Evolutionary conservation across 2,797 vertebrate genomes (phyloP).

Genomic region (Percopsis omiscomaycus): DNA sequence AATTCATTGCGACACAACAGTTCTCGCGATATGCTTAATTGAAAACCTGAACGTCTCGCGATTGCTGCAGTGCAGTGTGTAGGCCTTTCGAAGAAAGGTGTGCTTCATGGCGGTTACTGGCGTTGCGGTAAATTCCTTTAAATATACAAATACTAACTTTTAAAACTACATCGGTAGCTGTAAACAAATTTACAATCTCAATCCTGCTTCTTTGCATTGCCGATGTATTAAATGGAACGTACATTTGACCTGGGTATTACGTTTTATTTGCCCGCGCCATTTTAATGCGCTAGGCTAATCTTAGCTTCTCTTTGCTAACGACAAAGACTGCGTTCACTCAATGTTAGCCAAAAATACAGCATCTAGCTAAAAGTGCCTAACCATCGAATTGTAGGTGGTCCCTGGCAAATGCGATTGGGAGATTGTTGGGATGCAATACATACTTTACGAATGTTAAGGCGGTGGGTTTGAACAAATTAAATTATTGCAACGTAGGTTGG

Average conservation of each 20-base stretch:
- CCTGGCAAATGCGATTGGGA: no score
- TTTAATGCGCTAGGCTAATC: slow-evolving; percentile 42
- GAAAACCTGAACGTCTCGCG: slow-evolving; percentile 44
- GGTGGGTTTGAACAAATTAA: neutral
- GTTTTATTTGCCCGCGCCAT: slow-evolving; percentile 41
- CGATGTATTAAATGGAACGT: neutral
- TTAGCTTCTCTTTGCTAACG: slow-evolving; percentile 36
- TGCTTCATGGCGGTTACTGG: slow-evolving; percentile 80
- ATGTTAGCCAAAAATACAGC: neutral
- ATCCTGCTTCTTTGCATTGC: fast-evolving
- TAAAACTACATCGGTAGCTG: neutral
- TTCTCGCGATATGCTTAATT: slow-evolving; percentile 52
- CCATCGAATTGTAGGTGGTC: no score
- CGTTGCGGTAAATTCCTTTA: slow-evolving; percentile 71
- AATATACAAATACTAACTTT: slow-evolving; percentile 17
- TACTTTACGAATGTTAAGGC: no score
- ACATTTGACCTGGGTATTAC: neutral
- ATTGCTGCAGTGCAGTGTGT: neutral
- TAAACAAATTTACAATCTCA: neutral
- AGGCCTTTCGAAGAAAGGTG: slow-evolving; percentile 61
- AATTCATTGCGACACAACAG: neutral
- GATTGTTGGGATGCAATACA: no score
- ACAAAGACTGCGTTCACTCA: slow-evolving; percentile 22
- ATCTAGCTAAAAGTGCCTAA: no score
- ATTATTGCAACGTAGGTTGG: neutral